A percentile compares a stretch with the other conserved stretches of the same genome.
These are phyloP conservation scores for Amblyteles armatorius DNA, from an alignment of 2,888 invertebrate genomes.

Conservation along the genomic window DNA sequence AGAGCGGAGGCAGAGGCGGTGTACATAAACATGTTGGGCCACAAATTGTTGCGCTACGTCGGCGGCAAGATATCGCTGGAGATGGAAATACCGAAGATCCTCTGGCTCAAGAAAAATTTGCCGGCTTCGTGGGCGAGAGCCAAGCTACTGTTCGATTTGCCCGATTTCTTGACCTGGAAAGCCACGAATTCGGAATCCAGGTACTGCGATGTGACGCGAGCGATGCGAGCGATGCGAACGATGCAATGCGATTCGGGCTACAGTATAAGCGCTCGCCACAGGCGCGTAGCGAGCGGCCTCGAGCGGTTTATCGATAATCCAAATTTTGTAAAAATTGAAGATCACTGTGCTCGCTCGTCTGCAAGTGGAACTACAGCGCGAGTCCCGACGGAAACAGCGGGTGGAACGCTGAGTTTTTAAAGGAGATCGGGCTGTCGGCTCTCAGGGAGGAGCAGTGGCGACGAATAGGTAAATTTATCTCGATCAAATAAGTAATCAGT, in stretches of 20 bases:
- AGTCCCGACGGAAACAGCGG: constrained; percentile 86
- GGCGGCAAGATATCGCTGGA: constrained; percentile 98
- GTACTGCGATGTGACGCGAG: constrained; percentile 78
- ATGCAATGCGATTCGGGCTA: not conserved
- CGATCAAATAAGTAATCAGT: constrained; percentile 16
- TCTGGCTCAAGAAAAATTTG: constrained; percentile 95
- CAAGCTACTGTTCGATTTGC: constrained; percentile 94
- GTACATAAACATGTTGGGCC: constrained; percentile 91
- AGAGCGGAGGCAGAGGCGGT: constrained; percentile 93
- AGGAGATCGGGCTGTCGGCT: constrained; percentile 91
- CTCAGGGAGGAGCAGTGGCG: constrained; percentile 88
- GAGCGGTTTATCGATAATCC: not conserved
- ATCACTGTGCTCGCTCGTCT: constrained; percentile 96
- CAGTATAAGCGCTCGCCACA: too few relatives aligned
- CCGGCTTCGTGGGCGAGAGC: constrained; percentile 89
- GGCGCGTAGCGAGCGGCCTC: not conserved
- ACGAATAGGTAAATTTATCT: constrained; percentile 87
- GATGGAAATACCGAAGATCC: constrained; percentile 97
- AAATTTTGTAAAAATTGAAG: constrained; percentile 84
- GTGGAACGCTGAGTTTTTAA: constrained; percentile 92
- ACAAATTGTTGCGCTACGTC: constrained; percentile 92
- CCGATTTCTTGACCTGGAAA: constrained; percentile 97
- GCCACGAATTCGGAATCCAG: constrained; percentile 91
- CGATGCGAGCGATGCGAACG: not conserved
- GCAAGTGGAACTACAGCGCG: constrained; percentile 97